Conservation (phyloP, 2,888 invertebrate species). For the Agriopis aurantiaria region DNA sequence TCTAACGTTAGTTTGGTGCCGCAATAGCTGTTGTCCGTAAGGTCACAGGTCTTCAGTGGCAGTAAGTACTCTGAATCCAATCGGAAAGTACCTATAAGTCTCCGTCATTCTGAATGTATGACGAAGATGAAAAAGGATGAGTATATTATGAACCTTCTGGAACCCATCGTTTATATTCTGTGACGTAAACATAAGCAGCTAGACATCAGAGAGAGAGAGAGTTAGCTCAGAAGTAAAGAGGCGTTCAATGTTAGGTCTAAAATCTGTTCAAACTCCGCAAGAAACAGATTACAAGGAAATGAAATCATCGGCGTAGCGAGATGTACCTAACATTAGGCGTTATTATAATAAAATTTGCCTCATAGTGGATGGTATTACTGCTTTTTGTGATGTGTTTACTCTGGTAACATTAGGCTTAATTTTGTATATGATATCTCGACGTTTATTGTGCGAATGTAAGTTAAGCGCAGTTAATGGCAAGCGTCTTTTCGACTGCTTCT, state of each 20-base stretch:
- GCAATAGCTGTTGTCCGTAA: too few relatives aligned
- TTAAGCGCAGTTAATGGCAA: not conserved
- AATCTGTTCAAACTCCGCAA: constrained; percentile 73
- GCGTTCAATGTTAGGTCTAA: constrained; percentile 76
- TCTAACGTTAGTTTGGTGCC: too few relatives aligned
- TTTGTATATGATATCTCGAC: not conserved
- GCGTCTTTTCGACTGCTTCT: not conserved
- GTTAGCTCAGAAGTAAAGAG: constrained; percentile 76
- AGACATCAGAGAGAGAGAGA: constrained; percentile 64
- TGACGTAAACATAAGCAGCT: constrained; percentile 68
- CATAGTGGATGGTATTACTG: constrained; percentile 21
- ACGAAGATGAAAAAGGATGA: too few relatives aligned
- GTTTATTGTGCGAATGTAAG: constrained; percentile 8
- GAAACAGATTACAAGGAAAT: constrained; percentile 79
- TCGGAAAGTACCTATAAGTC: too few relatives aligned
- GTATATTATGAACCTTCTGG: constrained; percentile 5
- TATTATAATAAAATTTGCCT: constrained; percentile 51
- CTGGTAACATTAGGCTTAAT: constrained; percentile 17
- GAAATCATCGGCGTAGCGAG: constrained; percentile 57
- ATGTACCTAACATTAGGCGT: constrained; percentile 42
- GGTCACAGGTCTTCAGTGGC: too few relatives aligned
- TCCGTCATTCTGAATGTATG: too few relatives aligned
- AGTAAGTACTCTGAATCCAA: too few relatives aligned
- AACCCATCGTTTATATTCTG: constrained; percentile 52
- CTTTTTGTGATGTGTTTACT: constrained; percentile 32